Evolutionary conservation across 2,113 vertebrate genomes (phyloP).

Genomic region (Choloepus hoffmanni): DNA sequence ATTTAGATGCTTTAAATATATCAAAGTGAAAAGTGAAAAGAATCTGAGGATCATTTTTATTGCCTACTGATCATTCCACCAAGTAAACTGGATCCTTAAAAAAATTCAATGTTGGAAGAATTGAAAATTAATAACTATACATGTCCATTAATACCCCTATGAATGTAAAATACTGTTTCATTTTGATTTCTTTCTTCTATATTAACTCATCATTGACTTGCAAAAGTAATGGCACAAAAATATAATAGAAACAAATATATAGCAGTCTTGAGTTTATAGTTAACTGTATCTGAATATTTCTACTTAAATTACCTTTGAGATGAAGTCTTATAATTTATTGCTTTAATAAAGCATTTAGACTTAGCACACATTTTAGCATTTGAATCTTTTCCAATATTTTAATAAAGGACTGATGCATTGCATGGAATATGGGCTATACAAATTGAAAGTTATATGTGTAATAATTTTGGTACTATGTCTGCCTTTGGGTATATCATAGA

Average conservation of each 20-base stretch:
- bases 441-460: not conserved
- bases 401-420: conserved; percentile 45
- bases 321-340: conserved; percentile 32
- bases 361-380: not conserved
- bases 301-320: conserved; percentile 16
- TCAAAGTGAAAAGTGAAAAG: not conserved
- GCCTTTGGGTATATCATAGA: not conserved
- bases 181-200: not conserved
- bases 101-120: not conserved
- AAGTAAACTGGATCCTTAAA: not conserved
- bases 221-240: not conserved
- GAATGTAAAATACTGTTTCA: not conserved
- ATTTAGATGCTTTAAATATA: conserved; percentile 5
- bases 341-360: conserved; percentile 46
- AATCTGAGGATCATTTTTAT: not conserved
- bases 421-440: not conserved
- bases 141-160: not conserved
- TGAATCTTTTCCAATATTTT: conserved; percentile 58
- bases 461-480: not conserved
- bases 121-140: not conserved
- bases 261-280: not conserved
- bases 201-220: not conserved
- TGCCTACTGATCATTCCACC: not conserved
- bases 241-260: not conserved
- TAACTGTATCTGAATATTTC: not conserved